A percentile compares a stretch with the other conserved stretches of the same genome.
Conservation (phyloP, 2,888 invertebrate species). For the Coenonympha glycerion region DNA sequence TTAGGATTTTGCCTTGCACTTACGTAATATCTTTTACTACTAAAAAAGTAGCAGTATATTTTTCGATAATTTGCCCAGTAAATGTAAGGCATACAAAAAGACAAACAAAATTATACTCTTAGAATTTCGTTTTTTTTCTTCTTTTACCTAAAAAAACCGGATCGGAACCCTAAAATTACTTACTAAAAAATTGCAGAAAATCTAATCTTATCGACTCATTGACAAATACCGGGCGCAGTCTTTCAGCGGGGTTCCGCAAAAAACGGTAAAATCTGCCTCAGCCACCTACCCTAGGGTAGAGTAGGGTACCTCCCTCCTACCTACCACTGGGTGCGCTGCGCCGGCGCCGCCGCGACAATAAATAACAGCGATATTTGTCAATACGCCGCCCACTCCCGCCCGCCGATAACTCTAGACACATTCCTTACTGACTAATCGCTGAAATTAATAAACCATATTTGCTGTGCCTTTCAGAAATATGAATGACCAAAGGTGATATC, state of each 20-base stretch:
- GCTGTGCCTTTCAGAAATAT: not conserved
- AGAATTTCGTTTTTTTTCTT: too few species aligned
- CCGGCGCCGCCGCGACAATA: conserved; percentile 61
- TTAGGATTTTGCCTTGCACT: too few species aligned
- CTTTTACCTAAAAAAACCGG: too few species aligned
- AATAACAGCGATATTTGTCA: conserved; percentile 60
- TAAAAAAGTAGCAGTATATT: too few species aligned
- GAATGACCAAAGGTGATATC: too few species aligned
- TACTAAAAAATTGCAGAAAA: conserved; percentile 18
- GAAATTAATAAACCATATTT: not conserved
- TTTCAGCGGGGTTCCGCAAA: conserved; percentile 34
- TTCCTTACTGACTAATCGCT: not conserved
- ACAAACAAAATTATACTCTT: too few species aligned
- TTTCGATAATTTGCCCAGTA: too few species aligned
- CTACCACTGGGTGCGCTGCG: conserved; percentile 28
- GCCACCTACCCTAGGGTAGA: too few species aligned
- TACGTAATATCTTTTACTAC: too few species aligned
- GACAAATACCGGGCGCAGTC: conserved; percentile 37
- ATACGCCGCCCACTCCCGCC: conserved; percentile 54
- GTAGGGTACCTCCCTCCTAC: too few species aligned
- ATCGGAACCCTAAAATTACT: too few species aligned
- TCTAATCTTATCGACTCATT: conserved; percentile 29
- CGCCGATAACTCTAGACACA: not conserved
- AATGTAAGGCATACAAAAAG: too few species aligned
- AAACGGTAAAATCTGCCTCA: conserved; percentile 32